Percentiles rank a stretch among this genome's conserved stretches.
These are phyloP conservation scores for Helobdella robusta DNA, from an alignment of 2,888 invertebrate species.

Conservation along the genomic window DNA sequence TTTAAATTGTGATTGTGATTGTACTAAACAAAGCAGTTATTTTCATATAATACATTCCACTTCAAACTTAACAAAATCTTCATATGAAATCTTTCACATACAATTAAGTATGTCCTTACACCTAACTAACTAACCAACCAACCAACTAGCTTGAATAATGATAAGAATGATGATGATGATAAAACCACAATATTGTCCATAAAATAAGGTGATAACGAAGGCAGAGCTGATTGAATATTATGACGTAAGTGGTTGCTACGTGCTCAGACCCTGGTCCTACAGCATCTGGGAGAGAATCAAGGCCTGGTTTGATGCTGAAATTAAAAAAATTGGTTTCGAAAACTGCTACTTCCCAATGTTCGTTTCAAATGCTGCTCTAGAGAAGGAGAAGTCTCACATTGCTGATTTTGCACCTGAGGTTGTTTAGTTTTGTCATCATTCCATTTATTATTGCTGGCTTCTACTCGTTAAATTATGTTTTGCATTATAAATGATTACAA, in stretches of 20 bases:
- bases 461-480: background rate
- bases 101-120: no score
- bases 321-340: constrained; percentile 82
- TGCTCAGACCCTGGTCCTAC: constrained; percentile 91
- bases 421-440: no score
- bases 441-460: background rate
- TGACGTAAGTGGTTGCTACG: constrained; percentile 97
- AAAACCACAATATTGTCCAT: background rate
- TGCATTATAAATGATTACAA: background rate
- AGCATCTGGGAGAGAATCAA: constrained; percentile 87
- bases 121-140: no score
- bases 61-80: no score
- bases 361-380: constrained; percentile 77
- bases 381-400: constrained; percentile 90
- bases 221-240: constrained; percentile 98
- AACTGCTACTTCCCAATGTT: constrained; percentile 98
- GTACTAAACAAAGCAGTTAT: no score
- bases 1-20: no score
- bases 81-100: no score
- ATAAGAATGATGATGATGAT: background rate
- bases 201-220: constrained; percentile 67
- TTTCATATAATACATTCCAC: no score
- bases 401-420: constrained; percentile 98
- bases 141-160: background rate
- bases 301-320: constrained; percentile 72